Base-by-base conservation (phyloP, 2,797 vertebrate species). In the Sebastes dallii region DNA sequence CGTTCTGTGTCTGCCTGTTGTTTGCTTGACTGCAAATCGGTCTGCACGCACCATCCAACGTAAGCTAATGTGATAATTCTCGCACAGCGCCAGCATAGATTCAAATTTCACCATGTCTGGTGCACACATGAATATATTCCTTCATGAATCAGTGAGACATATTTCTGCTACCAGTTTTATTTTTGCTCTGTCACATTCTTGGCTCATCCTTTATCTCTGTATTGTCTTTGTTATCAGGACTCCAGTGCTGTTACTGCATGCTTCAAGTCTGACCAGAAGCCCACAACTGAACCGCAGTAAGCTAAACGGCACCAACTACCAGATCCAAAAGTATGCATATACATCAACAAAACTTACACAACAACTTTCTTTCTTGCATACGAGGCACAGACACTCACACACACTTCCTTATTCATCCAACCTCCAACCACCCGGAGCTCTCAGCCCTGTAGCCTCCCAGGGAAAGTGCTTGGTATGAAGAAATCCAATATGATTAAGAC, bases 401-500 rank as follows among this genome's bases (percentile, higher is more conserved):
- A 75, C 61, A 81, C 69, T 64, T 80, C 69, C 72, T 78, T 77
- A 68, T 76, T 75, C 32, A 75, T 25, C 61, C 61, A 65, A 24
- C 60, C 78, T 83, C 68, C 59, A 83, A 77, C 87, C 83, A 77
- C 80, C 66, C 79, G 66, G 79, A 64, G 76, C 77, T 84, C 62
- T 79, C 50, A 72, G 76, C 29, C 30, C 42, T 72, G 50, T 10
- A 82, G 66, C 77, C 84, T 88, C 66, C 72, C 64, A 74, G 78
- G 42, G 84, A 93, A 93, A 93, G 80, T 91, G 90, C 92, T 89
- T 86, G 81, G 78, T 83, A 80, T 81, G 83, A 85, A 83, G 91
- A 92, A 94, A 92, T 90, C 86, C 90, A 94, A 91, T 89, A 88
- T 91, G 86, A 91, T 94, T 89, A 91, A 90, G 85, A 85, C 88